phyloP scores from a whole-genome alignment of 2,888 invertebrate genomes.

The Tetanocera ferruginea region DNA sequence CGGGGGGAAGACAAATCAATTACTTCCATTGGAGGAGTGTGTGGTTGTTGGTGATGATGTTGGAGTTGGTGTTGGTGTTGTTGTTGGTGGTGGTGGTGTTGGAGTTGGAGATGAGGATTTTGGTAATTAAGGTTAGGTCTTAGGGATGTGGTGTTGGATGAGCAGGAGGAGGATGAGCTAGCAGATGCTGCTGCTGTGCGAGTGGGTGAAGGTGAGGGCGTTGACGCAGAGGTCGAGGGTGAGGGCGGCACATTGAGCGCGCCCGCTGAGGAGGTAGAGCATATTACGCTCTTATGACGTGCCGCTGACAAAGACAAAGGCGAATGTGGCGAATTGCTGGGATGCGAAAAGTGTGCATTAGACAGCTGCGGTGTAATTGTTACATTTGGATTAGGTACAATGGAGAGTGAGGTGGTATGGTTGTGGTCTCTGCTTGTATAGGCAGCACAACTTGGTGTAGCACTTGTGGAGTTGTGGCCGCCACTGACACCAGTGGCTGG shows the following conservation, averaged over 20 bases:
- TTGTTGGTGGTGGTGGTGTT: constrained; percentile 50
- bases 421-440: neutral
- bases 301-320: constrained; percentile 46
- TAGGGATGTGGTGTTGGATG: neutral
- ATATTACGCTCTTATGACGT: constrained; percentile 68
- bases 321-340: constrained; percentile 44
- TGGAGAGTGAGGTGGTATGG: constrained; percentile 56
- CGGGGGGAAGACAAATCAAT: constrained; percentile 73
- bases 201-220: constrained; percentile 54
- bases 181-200: constrained; percentile 40
- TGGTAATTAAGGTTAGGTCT: neutral
- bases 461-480: neutral
- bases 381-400: constrained; percentile 65
- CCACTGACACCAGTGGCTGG: constrained; percentile 56
- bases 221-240: constrained; percentile 48
- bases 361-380: constrained; percentile 63
- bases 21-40: constrained; percentile 67
- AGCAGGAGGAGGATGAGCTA: constrained; percentile 14
- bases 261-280: constrained; percentile 60
- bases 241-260: constrained; percentile 45
- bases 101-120: constrained; percentile 50
- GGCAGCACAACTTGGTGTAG: neutral
- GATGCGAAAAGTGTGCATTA: constrained; percentile 59
- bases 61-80: constrained; percentile 42
- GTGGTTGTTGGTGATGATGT: constrained; percentile 47